Base-by-base conservation (phyloP, 2,113 vertebrate genomes). In the Neolamprologus kungweensis region DNA sequence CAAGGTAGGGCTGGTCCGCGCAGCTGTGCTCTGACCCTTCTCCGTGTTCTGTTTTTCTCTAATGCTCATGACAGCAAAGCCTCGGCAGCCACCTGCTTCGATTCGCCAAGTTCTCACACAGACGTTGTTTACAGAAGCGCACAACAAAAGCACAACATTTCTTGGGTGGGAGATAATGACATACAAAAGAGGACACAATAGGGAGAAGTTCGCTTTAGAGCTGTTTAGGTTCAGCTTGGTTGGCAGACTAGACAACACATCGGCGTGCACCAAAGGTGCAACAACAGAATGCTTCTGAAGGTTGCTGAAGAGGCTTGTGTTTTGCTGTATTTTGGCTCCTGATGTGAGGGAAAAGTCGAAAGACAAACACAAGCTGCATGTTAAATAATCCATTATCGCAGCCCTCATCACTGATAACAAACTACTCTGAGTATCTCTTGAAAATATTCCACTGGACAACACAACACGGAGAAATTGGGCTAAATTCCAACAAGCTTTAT, bases 101-200 rank as follows among this genome's bases (percentile, higher is more conserved):
- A 93, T 94, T 93, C 87, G 42, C 89, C 54, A 4, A 45, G 90
- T 94, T 96, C 95, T 96, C 96, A 96, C 94, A 94, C 93, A 84
- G 88, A 82, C 93, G 89, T 71, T 96, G 95, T 96, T 96, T 95
- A 96, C 95, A 95, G 90, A 95, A 93, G 95, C 94, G 35, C 93
- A 94, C 94, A 95, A 97, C 95, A 97, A 95, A 96, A 94, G 94
- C 91, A 95, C 93, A 95, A 93, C 95, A 95, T 94, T 88, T 95
- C 94, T 95, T 89, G 89, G 71, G 87, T 31, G 53, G 86, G 91
- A 95, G 95, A 96, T 96, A 95, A 95, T 92, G 92, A 88, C 88
- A 71, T 88, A 92, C 86, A 93, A 86, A 91, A 89, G 87, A 85
- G 84, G 73, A 85, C 90, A 94, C 91, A 93, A 94, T 58, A 88